phyloP scores from a whole-genome alignment of 2,888 invertebrate species.

The Graphium colonna region DNA sequence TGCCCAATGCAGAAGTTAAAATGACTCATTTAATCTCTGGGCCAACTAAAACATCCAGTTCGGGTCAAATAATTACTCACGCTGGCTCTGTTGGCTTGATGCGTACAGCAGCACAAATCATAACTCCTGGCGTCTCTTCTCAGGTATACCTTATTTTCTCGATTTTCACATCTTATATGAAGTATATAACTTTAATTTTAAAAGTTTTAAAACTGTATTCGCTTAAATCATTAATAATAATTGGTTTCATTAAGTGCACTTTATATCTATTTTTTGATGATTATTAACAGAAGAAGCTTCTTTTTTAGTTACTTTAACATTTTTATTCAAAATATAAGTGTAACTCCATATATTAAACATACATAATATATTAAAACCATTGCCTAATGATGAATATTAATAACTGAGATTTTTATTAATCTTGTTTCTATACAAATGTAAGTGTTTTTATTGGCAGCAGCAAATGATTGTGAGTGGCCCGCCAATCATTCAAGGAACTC shows the following conservation, averaged over 20 bases:
- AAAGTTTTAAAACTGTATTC: too few relatives aligned
- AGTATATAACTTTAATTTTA: too few relatives aligned
- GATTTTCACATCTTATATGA: not conserved
- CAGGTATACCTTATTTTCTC: constrained; percentile 46
- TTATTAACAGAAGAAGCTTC: too few relatives aligned
- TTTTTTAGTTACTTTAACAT: too few relatives aligned
- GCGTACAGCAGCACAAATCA: constrained; percentile 71
- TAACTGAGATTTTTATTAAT: not conserved
- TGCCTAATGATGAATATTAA: too few relatives aligned
- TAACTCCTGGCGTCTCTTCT: constrained; percentile 64
- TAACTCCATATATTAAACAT: too few relatives aligned
- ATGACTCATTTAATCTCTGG: constrained; percentile 70
- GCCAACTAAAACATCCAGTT: constrained; percentile 56
- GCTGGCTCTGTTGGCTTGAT: constrained; percentile 61
- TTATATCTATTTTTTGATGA: too few relatives aligned
- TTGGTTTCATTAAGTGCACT: too few relatives aligned
- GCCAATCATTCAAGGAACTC: constrained; percentile 65
- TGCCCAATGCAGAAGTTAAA: constrained; percentile 67
- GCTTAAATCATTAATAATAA: too few relatives aligned
- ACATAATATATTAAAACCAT: too few relatives aligned
- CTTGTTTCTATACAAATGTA: not conserved
- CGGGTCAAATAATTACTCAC: constrained; percentile 64
- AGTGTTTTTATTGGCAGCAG: constrained; percentile 41
- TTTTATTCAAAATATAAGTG: too few relatives aligned
- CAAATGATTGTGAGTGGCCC: constrained; percentile 71